Evolutionary conservation across 2,113 vertebrate genomes (phyloP).

Genomic region (Eublepharis macularius): DNA sequence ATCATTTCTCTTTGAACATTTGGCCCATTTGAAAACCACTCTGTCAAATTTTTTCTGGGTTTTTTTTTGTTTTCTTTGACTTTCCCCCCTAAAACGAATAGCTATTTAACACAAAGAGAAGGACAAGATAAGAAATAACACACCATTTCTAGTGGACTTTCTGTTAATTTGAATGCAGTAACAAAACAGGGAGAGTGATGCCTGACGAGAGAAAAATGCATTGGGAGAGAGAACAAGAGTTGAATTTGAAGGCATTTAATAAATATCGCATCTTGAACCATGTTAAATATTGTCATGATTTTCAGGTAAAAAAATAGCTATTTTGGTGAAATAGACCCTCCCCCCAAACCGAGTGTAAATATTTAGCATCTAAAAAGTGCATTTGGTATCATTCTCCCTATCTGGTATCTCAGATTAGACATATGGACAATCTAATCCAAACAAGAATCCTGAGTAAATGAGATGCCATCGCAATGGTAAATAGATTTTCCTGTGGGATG

Average conservation of each 20-base stretch:
- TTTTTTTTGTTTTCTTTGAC: constrained; percentile 49
- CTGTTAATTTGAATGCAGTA: background rate
- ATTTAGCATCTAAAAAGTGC: background rate
- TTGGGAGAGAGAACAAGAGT: background rate
- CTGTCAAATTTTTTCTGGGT: constrained; percentile 36
- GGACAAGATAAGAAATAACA: background rate
- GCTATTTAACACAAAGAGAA: background rate
- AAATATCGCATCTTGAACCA: background rate
- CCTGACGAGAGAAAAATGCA: background rate
- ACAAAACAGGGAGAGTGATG: background rate
- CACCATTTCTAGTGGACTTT: background rate
- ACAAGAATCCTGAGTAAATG: background rate
- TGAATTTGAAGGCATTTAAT: background rate
- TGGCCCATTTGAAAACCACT: constrained; percentile 51
- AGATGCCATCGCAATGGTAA: background rate
- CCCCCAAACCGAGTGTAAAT: background rate
- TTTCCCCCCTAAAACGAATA: constrained; percentile 26
- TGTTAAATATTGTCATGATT: background rate
- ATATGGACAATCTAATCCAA: background rate
- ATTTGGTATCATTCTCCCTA: background rate
- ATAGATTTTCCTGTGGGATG: background rate
- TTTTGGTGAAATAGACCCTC: background rate
- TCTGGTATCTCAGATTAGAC: background rate
- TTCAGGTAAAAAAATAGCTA: background rate
- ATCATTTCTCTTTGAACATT: constrained; percentile 54